Base-by-base conservation (phyloP, 2,797 vertebrate genomes). In the Forpus xanthops region DNA sequence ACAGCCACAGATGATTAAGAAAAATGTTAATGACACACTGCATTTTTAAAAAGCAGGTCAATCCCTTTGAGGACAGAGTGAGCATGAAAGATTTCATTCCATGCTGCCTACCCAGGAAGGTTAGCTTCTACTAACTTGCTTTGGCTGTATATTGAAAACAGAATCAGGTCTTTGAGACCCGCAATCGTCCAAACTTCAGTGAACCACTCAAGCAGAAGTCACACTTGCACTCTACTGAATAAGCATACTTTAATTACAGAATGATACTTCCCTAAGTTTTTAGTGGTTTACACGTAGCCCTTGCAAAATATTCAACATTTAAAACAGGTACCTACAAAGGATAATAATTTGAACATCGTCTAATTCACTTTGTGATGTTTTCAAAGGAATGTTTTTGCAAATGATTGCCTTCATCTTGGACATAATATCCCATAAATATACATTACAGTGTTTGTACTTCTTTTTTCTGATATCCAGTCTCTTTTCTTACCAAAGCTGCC, bases 291-390 rank as follows among this genome's bases (percentile, higher is more conserved):
- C 58, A 87, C 15, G 20, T 68, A 89, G 79, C 31, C 58, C 74
- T 83, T 88, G 72, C n/a, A 85, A 93, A 85, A 90, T 85, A 77
- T n/a, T 85, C 82, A 81, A 60, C 33, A 42, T 71, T 52, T 53
- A 71, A 89, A 82, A 82, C 30, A 68, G 30, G 21, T 47, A 42
- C 41, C 44, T 68, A 82, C 79, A 93, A 82, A 85, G 53, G 16
- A 85, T 25, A 90, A 55, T 72, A 78, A 75, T 65, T 92, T 89
- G 84, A 78, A n/a, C 35, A 71, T 39, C 1, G 0, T 39, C 27
- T 49, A 77, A 58, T 60, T 85, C 50, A 67, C 31, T 61, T 79
- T 1, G 8, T 64, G 71, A 47, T 71, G n/a, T 84, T 90, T 78
- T 82, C 58, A 82, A 75, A 74, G 17, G 23, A 74, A 52, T 61